Base-by-base conservation (phyloP, 2,113 vertebrate species). In the Peromyscus californicus region DNA sequence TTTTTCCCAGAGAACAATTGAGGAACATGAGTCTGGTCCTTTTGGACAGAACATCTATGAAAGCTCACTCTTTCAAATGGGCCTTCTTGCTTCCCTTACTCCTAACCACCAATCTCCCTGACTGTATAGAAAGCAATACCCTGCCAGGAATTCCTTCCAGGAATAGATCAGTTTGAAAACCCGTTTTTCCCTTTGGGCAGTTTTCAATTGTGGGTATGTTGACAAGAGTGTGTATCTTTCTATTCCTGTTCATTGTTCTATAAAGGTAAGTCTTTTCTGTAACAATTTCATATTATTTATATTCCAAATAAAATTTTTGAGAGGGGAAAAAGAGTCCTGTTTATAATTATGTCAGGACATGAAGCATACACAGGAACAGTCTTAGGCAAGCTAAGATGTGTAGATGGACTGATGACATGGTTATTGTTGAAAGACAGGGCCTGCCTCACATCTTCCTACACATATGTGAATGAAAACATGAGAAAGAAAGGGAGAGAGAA, bases 221-320 rank as follows among this genome's bases (percentile, higher is more conserved):
- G 65, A 80, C 16, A 42, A 82, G 54, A 69, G n/a, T 59, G 4
- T 54, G 11, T 51, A 33, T 48, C n/a, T 59, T 57, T 19, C 63
- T 89, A 24, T 91, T 93, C 22, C 61, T 91, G 24, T 84, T 91
- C 91, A 29, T 24, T 5, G 76, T 94, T 97, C 76, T 70, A 39
- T 42, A 88, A 67, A 78, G 36, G 22, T 17, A 74, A 79, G 19
- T 51, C 26, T 74, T 89, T 51, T 79, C 45, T 85, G 59, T 45
- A n/a, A 24, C 1, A 13, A 36, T 78, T 59, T 78, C 7, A 54
- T 51, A 29, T 59, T 67, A 45, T 85, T 91, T 51, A 61, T 59
- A 48, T 67, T 69, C 33, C 16, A 85, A 31, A 84, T 67, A 22
- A 36, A 3, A 61, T 70, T 13, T 59, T 69, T 87, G 48, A 39